Percentiles rank a stretch among this genome's conserved stretches.
Conservation (phyloP, 2,797 vertebrate genomes). For the Aratinga solstitialis region DNA sequence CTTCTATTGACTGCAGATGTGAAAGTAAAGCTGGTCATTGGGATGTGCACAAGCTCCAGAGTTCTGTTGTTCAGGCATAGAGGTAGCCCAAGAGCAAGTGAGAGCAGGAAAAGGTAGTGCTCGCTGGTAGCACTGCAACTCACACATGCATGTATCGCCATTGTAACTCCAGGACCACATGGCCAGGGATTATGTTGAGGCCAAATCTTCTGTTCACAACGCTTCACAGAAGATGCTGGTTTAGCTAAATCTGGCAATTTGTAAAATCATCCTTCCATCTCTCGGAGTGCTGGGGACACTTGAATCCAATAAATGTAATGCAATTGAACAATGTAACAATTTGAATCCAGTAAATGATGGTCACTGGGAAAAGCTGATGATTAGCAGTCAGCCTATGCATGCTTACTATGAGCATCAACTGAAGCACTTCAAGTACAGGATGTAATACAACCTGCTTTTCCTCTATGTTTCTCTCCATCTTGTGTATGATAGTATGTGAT, state of each 20-base stretch:
- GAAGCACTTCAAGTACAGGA: background rate
- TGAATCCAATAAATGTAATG: background rate
- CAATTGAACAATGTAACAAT: background rate
- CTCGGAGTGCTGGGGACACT: background rate
- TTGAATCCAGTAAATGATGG: background rate
- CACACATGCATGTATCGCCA: fast-evolving
- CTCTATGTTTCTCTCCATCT: background rate
- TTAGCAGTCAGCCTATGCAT: background rate
- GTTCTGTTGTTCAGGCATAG: background rate
- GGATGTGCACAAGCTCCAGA: background rate
- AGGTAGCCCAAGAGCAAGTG: background rate
- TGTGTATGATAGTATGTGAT: background rate
- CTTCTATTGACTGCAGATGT: background rate
- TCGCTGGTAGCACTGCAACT: background rate
- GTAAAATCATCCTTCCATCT: background rate
- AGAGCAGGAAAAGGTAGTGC: background rate
- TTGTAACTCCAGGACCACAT: background rate
- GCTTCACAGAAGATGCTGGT: background rate
- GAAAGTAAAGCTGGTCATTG: background rate
- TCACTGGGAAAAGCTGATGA: background rate
- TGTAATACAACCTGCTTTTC: background rate
- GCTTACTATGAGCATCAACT: background rate
- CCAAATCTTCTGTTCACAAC: background rate
- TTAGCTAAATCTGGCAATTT: background rate
- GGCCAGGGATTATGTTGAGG: background rate